Evolutionary conservation across 1,140 invertebrate genomes (phyloP).

Genomic region (Cecropterus lyciades): DNA sequence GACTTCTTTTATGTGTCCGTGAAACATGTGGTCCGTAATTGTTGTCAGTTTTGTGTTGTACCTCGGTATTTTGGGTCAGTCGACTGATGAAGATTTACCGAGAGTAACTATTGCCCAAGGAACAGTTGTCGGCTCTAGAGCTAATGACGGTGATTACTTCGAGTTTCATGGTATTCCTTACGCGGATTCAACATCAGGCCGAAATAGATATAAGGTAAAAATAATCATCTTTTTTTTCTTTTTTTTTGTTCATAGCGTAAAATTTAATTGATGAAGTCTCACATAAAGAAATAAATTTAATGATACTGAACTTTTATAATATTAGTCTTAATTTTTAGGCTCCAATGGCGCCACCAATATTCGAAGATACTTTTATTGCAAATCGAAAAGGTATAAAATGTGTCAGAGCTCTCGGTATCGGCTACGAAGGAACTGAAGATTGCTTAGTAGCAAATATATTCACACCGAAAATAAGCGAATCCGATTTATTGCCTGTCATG

Average conservation of each 20-base stretch:
- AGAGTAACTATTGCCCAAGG: conserved; percentile 61
- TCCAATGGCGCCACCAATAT: conserved; percentile 58
- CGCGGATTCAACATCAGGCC: conserved; percentile 66
- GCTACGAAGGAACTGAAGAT: conserved; percentile 75
- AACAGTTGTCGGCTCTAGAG: conserved; percentile 50
- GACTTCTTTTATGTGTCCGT: conserved; percentile 4
- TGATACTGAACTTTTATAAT: too few species aligned
- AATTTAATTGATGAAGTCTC: too few species aligned
- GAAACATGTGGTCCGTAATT: conserved; percentile 43
- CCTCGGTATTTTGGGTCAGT: conserved; percentile 41
- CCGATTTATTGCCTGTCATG: conserved; percentile 59
- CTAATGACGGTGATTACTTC: conserved; percentile 50
- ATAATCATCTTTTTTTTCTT: too few species aligned
- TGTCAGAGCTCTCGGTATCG: conserved; percentile 55
- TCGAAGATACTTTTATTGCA: conserved; percentile 58
- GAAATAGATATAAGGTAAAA: conserved; percentile 67
- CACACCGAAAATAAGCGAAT: conserved; percentile 52
- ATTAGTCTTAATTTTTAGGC: conserved; percentile 53
- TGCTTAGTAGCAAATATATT: conserved; percentile 62
- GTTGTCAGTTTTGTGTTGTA: conserved; percentile 36
- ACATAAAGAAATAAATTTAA: too few species aligned
- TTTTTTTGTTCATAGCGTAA: too few species aligned
- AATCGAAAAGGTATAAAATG: conserved; percentile 64
- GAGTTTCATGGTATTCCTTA: conserved; percentile 72
- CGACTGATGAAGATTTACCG: conserved; percentile 6